Base-by-base conservation (phyloP, 2,797 vertebrate species). In the Percopsis omiscomaycus region DNA sequence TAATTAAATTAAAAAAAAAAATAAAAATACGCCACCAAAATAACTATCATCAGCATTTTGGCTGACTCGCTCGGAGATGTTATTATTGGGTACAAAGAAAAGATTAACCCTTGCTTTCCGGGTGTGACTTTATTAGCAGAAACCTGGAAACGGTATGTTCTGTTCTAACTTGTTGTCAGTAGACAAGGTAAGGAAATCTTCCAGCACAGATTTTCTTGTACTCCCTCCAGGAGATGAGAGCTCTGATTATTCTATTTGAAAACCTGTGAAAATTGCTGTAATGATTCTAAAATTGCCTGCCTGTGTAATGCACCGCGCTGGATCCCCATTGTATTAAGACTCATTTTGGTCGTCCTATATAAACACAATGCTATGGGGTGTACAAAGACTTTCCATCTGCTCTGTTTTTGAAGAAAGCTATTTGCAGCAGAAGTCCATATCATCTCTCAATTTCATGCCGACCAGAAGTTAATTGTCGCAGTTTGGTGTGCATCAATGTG, bases 261-360 rank as follows among this genome's bases (percentile, higher is more conserved):
- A 69, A 59, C 66, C 71, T 73, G 57, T 70, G 71, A 62, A 85
- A 84, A 83, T 80, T 63, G 76, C 62, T 61, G 53, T 80, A 81
- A 79, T 86, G 74, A 84, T 80, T 84, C 64, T 61, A 10, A 71
- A 81, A 77, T 76, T 81, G 81, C 77, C 59, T 71, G 47, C 27
- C 51, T 62, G 74, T 66, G 15, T 68, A 9, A 49, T 29, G 49
- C 53, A 14, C 29, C 4, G 47, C 70, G 67, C 58, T 47, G 49
- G 51, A 42, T 72, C 46, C 59, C 52, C 66, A 55, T 65, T n/a
- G 52, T 56, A 58, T 69, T 66, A 54, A 68, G 52, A 37, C 5
- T 28, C 27, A 37, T 64, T 57, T 61, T 61, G 50, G 64, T 64
- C 77, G 63, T 61, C 72, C 28, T 16, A 56, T 5, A 1, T 46